phyloP scores from a whole-genome alignment of 2,113 vertebrate genomes.

The Gobius niger region DNA sequence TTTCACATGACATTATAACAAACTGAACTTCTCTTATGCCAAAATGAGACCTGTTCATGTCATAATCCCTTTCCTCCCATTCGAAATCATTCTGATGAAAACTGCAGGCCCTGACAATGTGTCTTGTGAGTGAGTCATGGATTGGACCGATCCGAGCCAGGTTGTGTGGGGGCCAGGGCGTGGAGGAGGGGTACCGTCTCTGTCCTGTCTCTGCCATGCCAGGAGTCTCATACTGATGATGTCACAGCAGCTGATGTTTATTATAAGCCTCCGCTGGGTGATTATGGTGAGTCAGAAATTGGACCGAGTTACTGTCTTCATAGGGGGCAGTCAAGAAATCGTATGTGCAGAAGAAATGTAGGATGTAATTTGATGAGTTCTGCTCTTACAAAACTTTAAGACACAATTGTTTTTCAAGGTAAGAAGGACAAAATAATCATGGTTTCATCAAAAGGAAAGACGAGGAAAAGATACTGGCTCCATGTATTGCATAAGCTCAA shows the following conservation, averaged over 20 bases:
- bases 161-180: constrained; percentile 10
- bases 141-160: constrained; percentile 52
- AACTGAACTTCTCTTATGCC: too few relatives aligned
- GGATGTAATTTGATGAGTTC: neutral
- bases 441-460: neutral
- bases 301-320: neutral
- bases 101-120: constrained; percentile 8
- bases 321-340: neutral
- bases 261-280: neutral
- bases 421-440: neutral
- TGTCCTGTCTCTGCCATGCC: constrained; percentile 37
- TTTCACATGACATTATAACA: too few relatives aligned
- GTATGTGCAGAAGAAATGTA: neutral
- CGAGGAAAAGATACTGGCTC: neutral
- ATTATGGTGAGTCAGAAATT: constrained; percentile 1
- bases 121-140: constrained; percentile 34
- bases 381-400: neutral
- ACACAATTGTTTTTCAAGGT: neutral
- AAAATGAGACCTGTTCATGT: too few relatives aligned
- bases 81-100: constrained; percentile 4
- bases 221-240: neutral
- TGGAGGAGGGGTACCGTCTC: neutral
- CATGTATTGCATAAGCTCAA: neutral
- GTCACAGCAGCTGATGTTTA: constrained; percentile 9
- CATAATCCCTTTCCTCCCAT: neutral